These are phyloP conservation scores for Platycnemis pennipes DNA, from an alignment of 2,888 invertebrate genomes.

Conservation along the genomic window DNA sequence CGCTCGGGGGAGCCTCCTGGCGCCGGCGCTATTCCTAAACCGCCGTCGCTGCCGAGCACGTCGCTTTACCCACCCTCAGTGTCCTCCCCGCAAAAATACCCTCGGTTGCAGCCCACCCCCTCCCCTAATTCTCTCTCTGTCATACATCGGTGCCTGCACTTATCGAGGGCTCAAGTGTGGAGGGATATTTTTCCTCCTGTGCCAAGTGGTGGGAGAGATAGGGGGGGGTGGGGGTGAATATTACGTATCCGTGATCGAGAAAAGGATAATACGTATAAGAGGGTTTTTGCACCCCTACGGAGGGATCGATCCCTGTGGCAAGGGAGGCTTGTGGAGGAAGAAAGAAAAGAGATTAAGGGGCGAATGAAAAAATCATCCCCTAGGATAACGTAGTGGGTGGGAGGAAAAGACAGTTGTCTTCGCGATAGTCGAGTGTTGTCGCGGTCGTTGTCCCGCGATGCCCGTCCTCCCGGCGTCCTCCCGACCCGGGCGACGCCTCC, in stretches of 20 bases:
- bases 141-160: no score
- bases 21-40: not conserved
- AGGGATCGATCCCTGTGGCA: not conserved
- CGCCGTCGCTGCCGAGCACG: not conserved
- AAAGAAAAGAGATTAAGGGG: not conserved
- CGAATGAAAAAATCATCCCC: not conserved
- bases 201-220: not conserved
- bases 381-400: not conserved
- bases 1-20: not conserved
- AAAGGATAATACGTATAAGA: not conserved
- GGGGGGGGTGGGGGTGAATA: not conserved
- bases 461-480: not conserved
- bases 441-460: no score
- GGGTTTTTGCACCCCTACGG: not conserved
- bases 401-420: not conserved
- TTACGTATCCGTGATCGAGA: not conserved
- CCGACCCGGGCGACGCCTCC: conserved; percentile 25
- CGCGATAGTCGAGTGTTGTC: not conserved
- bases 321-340: not conserved
- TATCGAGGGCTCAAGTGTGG: not conserved
- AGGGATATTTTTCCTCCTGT: not conserved
- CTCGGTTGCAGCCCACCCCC: not conserved
- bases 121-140: not conserved
- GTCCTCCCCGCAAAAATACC: no score
- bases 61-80: not conserved